Evolutionary conservation across 2,888 invertebrate genomes (phyloP).

Genomic region (Argyresthia albistria): DNA sequence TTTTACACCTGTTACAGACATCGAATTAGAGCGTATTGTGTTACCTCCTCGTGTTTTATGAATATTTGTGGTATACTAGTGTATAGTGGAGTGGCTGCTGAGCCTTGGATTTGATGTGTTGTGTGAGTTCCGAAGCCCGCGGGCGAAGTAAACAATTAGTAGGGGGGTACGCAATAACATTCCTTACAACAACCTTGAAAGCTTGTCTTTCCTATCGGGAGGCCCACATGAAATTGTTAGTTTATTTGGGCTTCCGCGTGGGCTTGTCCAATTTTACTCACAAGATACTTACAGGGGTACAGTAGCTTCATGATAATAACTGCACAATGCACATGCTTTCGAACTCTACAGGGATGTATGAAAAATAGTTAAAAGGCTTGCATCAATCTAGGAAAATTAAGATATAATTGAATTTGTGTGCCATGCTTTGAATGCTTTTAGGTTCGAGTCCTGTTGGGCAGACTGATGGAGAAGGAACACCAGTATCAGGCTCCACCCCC

Average conservation of each 20-base stretch:
- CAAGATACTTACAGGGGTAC: not conserved
- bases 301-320: constrained; percentile 18
- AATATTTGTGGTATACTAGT: constrained; percentile 46
- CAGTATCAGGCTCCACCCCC: constrained; percentile 62
- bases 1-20: constrained; percentile 70
- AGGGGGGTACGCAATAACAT: constrained; percentile 57
- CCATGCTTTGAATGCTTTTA: constrained; percentile 56
- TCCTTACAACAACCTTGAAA: constrained; percentile 55
- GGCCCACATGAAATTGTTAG: constrained; percentile 23
- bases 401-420: not conserved
- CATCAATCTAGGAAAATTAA: too few relatives aligned
- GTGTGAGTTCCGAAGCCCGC: constrained; percentile 32
- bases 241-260: constrained; percentile 19
- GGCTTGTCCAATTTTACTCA: constrained; percentile 15
- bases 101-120: constrained; percentile 17
- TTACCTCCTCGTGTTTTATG: constrained; percentile 52
- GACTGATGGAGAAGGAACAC: constrained; percentile 66
- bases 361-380: too few relatives aligned
- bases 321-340: too few relatives aligned
- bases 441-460: constrained; percentile 71
- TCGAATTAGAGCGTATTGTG: constrained; percentile 65
- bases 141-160: constrained; percentile 60
- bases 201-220: constrained; percentile 32
- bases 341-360: too few relatives aligned
- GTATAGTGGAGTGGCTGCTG: constrained; percentile 20